Evolutionary conservation across 2,113 vertebrate species (phyloP), one percentile per base, ranked within the genome.

Genomic region (Pterocles orientalis): DNA sequence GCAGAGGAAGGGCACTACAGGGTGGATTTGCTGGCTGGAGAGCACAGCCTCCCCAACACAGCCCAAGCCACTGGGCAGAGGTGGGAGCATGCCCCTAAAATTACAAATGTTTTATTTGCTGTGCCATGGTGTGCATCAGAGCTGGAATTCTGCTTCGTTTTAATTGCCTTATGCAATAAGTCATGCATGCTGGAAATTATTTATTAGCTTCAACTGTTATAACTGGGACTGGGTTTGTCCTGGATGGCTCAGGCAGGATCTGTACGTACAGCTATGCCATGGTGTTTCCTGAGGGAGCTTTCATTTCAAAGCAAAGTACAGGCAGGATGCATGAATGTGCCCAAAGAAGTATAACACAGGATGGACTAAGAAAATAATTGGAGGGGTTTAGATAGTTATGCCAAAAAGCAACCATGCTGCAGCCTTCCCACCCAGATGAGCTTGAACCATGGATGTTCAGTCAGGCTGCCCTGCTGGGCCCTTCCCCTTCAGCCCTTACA

Each of bases 1-100:
- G 36, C 34, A 36, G n/a, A n/a, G 57, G 64, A 89, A 76, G 36
- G 56, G n/a, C 45, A 23, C 29, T 18, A 48, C 13, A 41, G 54
- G 25, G n/a, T 51, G n/a, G 23, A 33, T 56, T 9, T 3, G 4
- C 39, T 10, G 61, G 9, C 8, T 64, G 65, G 53, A 39, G 41
- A 45, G 29, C 28, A 8, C 0, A 0, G 36, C 10, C n/a, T 51
- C 51, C n/a, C 7, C 0, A 2, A 2, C 10, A 10, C 28, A 24
- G 20, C 53, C 43, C 17, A 31, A 62, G 69, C 26, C 3, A 1
- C 33, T 10, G 6, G 2, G 4, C 1, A 3, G 56, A 39, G 31
- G 50, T 39, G 13, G 34, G 36, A 82, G 6, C 8, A 19, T 10
- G 26, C 11, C 15, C 28, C 53, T 18, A 1, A 23, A 45, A 51